phyloP scores from a whole-genome alignment of 2,113 vertebrate species.

The Calidris pygmaea region DNA sequence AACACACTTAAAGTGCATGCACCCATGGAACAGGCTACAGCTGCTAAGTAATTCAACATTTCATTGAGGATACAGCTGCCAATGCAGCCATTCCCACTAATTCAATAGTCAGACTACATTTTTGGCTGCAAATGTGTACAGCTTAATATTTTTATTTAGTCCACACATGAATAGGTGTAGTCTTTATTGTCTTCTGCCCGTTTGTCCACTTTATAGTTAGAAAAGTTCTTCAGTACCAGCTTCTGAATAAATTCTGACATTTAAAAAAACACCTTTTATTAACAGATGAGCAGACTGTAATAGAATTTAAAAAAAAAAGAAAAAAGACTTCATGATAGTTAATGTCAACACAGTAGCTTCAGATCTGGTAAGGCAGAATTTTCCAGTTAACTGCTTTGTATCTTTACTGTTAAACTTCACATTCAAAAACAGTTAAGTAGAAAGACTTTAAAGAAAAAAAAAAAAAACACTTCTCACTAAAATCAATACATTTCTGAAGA shows the following conservation, averaged over 20 bases:
- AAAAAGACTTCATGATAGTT: background rate
- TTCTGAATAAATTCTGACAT: background rate
- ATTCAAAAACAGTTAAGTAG: background rate
- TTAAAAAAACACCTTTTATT: background rate
- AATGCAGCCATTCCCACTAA: background rate
- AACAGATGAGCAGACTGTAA: background rate
- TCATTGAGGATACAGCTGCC: background rate
- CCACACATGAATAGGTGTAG: background rate
- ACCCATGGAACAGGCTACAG: background rate
- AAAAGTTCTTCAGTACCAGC: background rate
- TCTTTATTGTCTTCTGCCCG: background rate
- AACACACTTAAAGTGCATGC: background rate
- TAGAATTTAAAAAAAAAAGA: background rate
- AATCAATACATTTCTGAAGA: background rate
- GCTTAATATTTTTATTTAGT: background rate
- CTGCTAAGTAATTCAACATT: background rate
- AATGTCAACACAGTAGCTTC: background rate
- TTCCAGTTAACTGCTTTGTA: background rate
- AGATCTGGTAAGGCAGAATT: background rate
- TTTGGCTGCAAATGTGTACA: background rate
- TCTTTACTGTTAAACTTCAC: background rate
- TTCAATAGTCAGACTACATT: background rate
- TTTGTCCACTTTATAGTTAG: background rate
- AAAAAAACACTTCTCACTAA: background rate
- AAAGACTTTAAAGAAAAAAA: background rate